phyloP scores from a whole-genome alignment of 1,140 invertebrate species.

The Atopsyche davidsoni region DNA sequence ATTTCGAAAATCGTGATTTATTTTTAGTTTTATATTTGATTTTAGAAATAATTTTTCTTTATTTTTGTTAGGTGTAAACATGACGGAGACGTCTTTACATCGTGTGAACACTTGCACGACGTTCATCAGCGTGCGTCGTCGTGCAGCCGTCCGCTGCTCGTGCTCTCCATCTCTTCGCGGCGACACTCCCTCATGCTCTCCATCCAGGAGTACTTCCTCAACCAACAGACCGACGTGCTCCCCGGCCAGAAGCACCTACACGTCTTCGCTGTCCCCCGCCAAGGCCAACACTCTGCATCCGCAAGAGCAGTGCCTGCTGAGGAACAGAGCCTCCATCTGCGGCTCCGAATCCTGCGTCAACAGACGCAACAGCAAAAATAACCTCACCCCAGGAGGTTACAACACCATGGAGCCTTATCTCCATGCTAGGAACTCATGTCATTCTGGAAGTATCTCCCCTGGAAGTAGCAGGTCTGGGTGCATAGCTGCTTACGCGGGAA shows the following conservation, averaged over 20 bases:
- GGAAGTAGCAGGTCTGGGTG: conserved; percentile 1
- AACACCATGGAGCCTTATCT: conserved; percentile 1
- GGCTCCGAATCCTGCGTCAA: conserved; percentile 18
- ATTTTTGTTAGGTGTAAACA: conserved; percentile 35
- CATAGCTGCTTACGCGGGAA: conserved; percentile 4
- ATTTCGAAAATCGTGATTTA: too few species aligned
- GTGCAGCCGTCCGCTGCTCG: conserved; percentile 17
- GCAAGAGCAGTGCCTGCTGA: too few species aligned
- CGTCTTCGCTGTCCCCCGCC: neutral
- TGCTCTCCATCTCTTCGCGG: conserved; percentile 18
- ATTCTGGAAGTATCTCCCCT: conserved; percentile 1
- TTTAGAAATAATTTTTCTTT: too few species aligned
- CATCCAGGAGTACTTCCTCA: conserved; percentile 13
- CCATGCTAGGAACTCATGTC: conserved; percentile 11
- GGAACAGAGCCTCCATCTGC: conserved; percentile 3
- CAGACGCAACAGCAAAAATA: conserved; percentile 10
- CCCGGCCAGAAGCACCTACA: neutral
- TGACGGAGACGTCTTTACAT: conserved; percentile 50
- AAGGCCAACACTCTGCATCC: too few species aligned
- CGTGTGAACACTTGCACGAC: conserved; percentile 59
- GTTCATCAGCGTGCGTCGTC: conserved; percentile 43
- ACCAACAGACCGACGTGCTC: conserved; percentile 16
- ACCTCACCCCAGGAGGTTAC: conserved; percentile 2
- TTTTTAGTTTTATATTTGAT: too few species aligned
- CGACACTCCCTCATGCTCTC: conserved; percentile 12